Conservation (phyloP, 2,888 invertebrate genomes). For the Bruchidius siliquastri region DNA sequence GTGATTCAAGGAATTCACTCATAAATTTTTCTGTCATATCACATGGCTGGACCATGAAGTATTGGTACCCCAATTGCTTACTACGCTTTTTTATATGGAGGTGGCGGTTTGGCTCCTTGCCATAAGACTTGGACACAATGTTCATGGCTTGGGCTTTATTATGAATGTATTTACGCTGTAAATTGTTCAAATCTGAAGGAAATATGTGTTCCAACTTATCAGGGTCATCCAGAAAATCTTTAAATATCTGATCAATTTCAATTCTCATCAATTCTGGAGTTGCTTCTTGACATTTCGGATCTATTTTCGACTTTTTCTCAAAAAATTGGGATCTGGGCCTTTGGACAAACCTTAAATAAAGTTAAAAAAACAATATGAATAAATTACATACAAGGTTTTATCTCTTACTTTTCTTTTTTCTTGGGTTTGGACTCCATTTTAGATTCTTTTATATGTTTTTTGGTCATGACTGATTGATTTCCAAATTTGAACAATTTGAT, state of each 20-base stretch:
- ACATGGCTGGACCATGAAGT: slow-evolving; percentile 21
- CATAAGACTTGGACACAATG: slow-evolving; percentile 75
- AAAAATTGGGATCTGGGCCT: background rate
- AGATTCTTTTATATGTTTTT: background rate
- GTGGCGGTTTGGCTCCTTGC: slow-evolving; percentile 53
- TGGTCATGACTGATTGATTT: background rate
- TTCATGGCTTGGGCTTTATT: slow-evolving; percentile 63
- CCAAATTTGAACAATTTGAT: background rate
- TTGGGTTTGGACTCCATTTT: background rate
- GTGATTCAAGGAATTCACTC: slow-evolving; percentile 12
- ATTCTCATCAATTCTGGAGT: slow-evolving; percentile 34
- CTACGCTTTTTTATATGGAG: slow-evolving; percentile 30
- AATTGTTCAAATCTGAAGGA: slow-evolving; percentile 70
- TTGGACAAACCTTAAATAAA: background rate
- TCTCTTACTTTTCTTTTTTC: background rate
- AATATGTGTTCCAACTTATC: slow-evolving; percentile 33
- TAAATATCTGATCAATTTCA: slow-evolving; percentile 36
- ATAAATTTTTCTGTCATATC: slow-evolving; percentile 9
- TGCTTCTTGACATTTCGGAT: slow-evolving; percentile 26
- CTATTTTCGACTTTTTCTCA: background rate
- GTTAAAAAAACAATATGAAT: background rate
- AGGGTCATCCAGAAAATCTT: slow-evolving; percentile 33
- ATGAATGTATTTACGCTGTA: slow-evolving; percentile 78
- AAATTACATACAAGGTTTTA: background rate
- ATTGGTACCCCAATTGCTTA: slow-evolving; percentile 24